Evolutionary conservation across 2,797 vertebrate species (phyloP), one percentile per base, ranked within the genome.

Genomic region (Otus scops): DNA sequence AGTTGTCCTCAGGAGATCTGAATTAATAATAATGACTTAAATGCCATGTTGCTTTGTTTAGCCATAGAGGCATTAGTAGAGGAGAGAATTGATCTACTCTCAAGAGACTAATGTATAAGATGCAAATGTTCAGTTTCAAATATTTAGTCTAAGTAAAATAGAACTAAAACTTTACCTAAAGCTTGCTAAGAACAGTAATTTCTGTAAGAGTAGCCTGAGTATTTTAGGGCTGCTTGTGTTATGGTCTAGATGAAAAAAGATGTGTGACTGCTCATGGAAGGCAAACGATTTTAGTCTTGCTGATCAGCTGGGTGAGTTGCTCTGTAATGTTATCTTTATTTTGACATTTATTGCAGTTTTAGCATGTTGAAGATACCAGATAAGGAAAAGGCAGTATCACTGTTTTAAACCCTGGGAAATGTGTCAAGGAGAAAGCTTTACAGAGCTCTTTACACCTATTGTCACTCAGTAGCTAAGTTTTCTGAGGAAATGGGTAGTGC

Each of bases 21-120:
- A 90, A 95, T 96, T 95, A 92, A 92, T 96, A 88, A 95, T 81
- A 78, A 27, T 91, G 76, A 15, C 63, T 74, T 57, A 83, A 92
- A 61, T 92, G 85, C 79, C 26, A 5, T 15, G 16, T 48, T 92
- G 85, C 85, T 79, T 95, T 93, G 89, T 94, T 92, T 91, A 91
- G 85, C 56, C 36, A 20, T 81, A 70, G 63, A 85, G 45, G n/a
- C 89, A 69, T 91, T 91, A 82, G 73, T 39, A 73, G 45, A 88
- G 19, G 28, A 67, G 65, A 69, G 17, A 48, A 51, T 9, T 85
- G 70, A 56, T 83, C 53, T 85, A 19, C 27, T 83, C 84, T 89
- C 34, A 21, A 39, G 81, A 75, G 56, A 36, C 10, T 67, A 39
- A 96, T 67, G 38, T 41, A 20, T 59, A 73, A 50, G 27, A 76